Evolutionary conservation across 2,797 vertebrate species (phyloP).

Genomic region (Simalia tracyae): DNA sequence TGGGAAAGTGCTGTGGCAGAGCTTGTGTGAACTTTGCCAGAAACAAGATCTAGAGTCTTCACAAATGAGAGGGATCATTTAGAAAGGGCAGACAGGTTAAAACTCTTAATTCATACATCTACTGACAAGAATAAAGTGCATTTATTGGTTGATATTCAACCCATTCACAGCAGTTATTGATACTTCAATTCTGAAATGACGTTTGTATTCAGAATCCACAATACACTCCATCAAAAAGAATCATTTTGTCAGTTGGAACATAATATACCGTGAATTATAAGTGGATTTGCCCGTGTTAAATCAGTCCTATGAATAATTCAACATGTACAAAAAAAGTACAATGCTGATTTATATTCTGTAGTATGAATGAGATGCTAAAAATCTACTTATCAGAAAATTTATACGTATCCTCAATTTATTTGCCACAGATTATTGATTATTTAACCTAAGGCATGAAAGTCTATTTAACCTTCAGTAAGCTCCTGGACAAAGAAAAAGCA

Average conservation of each 20-base stretch:
- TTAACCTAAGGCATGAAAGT: not conserved
- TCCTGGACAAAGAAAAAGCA: not conserved
- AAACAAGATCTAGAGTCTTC: constrained; percentile 75
- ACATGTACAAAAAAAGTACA: not conserved
- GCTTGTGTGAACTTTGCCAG: constrained; percentile 76
- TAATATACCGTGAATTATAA: not conserved
- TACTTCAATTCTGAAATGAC: not conserved
- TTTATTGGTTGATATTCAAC: not conserved
- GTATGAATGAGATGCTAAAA: not conserved
- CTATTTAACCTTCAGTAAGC: not conserved
- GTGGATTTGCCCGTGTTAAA: not conserved
- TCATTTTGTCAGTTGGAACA: not conserved
- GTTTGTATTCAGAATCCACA: not conserved
- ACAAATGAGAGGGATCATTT: constrained; percentile 41
- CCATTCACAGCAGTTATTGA: not conserved
- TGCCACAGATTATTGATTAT: no score
- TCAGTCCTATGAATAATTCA: not conserved
- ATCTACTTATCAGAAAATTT: no score
- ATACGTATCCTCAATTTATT: no score
- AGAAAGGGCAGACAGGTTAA: not conserved
- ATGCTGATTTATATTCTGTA: not conserved
- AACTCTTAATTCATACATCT: not conserved
- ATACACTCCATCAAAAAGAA: not conserved
- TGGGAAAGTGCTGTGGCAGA: constrained; percentile 67
- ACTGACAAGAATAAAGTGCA: not conserved